phyloP scores from a whole-genome alignment of 2,113 vertebrate species.

The Orcinus orca region DNA sequence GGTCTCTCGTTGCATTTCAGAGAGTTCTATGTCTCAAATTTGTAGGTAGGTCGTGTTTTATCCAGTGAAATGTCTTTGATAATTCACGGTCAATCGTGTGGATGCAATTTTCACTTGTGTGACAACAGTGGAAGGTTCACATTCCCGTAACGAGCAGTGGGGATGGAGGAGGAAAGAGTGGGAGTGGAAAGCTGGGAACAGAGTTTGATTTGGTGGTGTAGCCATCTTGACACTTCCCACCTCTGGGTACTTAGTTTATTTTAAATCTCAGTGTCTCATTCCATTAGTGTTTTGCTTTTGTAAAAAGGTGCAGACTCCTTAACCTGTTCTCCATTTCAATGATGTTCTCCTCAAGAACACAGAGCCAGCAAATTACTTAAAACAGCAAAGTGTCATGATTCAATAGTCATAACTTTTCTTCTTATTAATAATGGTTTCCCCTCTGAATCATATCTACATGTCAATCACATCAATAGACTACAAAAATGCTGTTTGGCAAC shows the following conservation, averaged over 20 bases:
- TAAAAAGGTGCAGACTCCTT: conserved; percentile 63
- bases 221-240: conserved; percentile 62
- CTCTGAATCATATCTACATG: conserved; percentile 77
- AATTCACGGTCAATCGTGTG: conserved; percentile 48
- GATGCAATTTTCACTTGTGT: conserved; percentile 64
- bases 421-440: conserved; percentile 79
- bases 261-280: conserved; percentile 71
- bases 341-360: conserved; percentile 68
- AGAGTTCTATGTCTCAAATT: conserved; percentile 37
- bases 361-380: conserved; percentile 80
- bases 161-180: neutral
- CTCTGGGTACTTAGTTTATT: conserved; percentile 66
- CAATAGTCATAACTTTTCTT: conserved; percentile 83
- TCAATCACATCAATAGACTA: conserved; percentile 79
- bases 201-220: conserved; percentile 55
- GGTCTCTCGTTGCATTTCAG: conserved; percentile 18
- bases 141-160: conserved; percentile 47
- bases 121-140: conserved; percentile 42
- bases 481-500: conserved; percentile 80
- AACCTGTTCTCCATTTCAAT: conserved; percentile 67
- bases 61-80: conserved; percentile 54
- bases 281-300: conserved; percentile 78
- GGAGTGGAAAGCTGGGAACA: conserved; percentile 32
- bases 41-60: conserved; percentile 60
- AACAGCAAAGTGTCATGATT: conserved; percentile 77